Evolutionary conservation across 2,888 invertebrate species (phyloP).

Genomic region (Synanthedon myopaeformis): DNA sequence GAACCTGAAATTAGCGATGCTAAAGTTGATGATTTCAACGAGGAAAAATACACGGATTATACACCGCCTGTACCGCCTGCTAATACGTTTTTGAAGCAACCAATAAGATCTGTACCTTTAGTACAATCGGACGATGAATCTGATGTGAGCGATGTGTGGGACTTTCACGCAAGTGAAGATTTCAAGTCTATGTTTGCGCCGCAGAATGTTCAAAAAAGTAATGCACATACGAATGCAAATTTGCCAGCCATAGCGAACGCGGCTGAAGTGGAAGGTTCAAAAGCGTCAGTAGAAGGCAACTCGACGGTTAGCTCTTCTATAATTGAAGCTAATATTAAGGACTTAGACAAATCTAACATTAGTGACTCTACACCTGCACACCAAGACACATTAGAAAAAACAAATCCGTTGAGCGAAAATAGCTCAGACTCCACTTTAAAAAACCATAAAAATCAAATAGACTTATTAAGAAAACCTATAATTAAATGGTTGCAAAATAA

Average conservation of each 20-base stretch:
- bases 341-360: slow-evolving; percentile 6
- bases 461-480: slow-evolving; percentile 30
- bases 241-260: slow-evolving; percentile 2
- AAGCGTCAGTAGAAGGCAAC: neutral
- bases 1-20: slow-evolving; percentile 8
- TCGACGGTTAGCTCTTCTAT: slow-evolving; percentile 5
- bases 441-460: slow-evolving; percentile 3
- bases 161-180: slow-evolving; percentile 23
- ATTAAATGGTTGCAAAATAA: slow-evolving; percentile 48
- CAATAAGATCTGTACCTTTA: slow-evolving; percentile 35
- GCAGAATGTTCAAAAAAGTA: slow-evolving; percentile 1
- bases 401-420: neutral
- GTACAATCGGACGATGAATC: slow-evolving; percentile 27
- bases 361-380: slow-evolving; percentile 1
- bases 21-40: slow-evolving; percentile 12
- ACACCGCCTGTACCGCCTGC: slow-evolving; percentile 3
- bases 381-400: slow-evolving; percentile 15
- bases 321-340: slow-evolving; percentile 1
- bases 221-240: neutral
- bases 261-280: neutral
- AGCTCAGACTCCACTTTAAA: slow-evolving; percentile 5
- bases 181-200: slow-evolving; percentile 13
- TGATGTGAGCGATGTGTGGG: slow-evolving; percentile 26
- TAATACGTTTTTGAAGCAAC: slow-evolving; percentile 16
- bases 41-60: neutral